Conservation (phyloP, 2,113 vertebrate genomes). For the Oxyura jamaicensis region DNA sequence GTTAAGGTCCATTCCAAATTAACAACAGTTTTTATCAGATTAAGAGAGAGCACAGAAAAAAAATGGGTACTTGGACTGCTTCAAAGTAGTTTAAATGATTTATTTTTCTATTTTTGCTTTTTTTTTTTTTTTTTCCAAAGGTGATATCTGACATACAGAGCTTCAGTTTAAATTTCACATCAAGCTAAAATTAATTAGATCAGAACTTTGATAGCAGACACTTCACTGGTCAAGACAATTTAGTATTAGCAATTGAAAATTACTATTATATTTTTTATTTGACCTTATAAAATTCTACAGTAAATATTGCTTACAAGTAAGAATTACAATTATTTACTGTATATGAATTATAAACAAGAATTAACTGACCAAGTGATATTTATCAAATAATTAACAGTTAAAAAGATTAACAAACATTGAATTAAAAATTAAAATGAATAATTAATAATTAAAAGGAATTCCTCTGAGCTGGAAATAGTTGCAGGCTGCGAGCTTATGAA, state of each 20-base stretch:
- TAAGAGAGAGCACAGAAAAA: neutral
- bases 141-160: neutral
- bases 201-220: neutral
- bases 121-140: rapidly evolving
- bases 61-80: neutral
- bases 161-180: neutral
- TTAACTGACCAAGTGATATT: neutral
- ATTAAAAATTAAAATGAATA: neutral
- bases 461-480: neutral
- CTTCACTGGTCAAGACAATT: neutral
- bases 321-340: neutral
- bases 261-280: too few relatives aligned
- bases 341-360: neutral
- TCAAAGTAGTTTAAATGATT: neutral
- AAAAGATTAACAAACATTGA: neutral
- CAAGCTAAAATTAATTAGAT: neutral
- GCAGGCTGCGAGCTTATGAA: neutral
- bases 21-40: rapidly evolving
- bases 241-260: neutral
- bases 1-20: neutral
- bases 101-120: neutral
- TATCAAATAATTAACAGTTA: neutral
- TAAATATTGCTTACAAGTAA: neutral
- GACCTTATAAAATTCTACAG: neutral
- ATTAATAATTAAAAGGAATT: neutral